Conservation (phyloP, 2,888 invertebrate species). For the Cepaea hortensis region DNA sequence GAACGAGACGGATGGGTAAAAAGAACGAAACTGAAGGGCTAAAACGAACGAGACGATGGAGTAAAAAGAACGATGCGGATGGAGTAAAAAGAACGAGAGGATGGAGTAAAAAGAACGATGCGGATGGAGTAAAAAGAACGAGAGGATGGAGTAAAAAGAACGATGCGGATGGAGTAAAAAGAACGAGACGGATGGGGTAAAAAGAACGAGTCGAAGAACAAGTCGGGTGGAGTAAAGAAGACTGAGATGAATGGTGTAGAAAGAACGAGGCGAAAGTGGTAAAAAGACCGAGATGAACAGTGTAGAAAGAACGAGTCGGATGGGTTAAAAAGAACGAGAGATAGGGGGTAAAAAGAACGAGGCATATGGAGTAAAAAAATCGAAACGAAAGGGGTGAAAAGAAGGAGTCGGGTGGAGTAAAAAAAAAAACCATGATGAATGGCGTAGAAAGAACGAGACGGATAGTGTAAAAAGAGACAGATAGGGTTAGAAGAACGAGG, state of each 20-base stretch:
- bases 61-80: background rate
- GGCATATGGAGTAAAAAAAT: slow-evolving; percentile 9
- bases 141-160: background rate
- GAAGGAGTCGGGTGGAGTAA: slow-evolving; percentile 26
- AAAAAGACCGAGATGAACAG: background rate
- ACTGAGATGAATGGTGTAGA: slow-evolving; percentile 5
- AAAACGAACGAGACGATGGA: background rate
- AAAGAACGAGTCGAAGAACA: too few species aligned
- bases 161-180: background rate
- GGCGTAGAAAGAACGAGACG: background rate
- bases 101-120: background rate
- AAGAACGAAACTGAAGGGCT: slow-evolving; percentile 5
- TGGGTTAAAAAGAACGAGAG: background rate
- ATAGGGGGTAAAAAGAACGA: background rate
- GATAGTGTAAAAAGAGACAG: background rate
- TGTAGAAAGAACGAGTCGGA: background rate
- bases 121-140: background rate
- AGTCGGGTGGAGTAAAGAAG: background rate
- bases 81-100: slow-evolving; percentile 12
- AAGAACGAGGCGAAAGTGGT: too few species aligned
- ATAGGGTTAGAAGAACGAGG: background rate
- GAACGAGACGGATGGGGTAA: too few species aligned
- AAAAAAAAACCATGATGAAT: background rate
- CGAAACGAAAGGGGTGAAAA: slow-evolving; percentile 24
- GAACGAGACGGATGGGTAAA: slow-evolving; percentile 1